Evolutionary conservation across 2,888 invertebrate species (phyloP).

Genomic region (Onchidella celtica): DNA sequence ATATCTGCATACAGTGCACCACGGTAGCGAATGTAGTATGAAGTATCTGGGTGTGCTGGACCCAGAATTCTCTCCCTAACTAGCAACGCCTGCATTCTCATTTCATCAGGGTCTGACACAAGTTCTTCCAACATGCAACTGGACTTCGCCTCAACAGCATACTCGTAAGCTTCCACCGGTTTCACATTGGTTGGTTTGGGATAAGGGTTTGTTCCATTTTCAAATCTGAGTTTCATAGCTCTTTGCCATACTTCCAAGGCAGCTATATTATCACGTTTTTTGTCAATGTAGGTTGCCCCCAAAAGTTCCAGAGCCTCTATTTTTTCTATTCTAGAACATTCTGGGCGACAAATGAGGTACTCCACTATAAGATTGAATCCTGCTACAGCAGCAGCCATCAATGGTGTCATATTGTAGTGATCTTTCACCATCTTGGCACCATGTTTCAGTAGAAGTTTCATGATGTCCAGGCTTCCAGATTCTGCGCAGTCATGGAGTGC

Average conservation of each 20-base stretch:
- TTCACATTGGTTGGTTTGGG: slow-evolving; percentile 87
- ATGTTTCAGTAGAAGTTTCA: slow-evolving; percentile 91
- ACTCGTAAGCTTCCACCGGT: slow-evolving; percentile 93
- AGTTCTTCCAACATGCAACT: slow-evolving; percentile 90
- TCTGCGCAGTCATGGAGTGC: slow-evolving; percentile 99
- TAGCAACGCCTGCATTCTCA: slow-evolving; percentile 93
- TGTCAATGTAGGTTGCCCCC: slow-evolving; percentile 98
- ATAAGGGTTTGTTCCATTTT: slow-evolving; percentile 44
- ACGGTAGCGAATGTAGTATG: slow-evolving; percentile 96
- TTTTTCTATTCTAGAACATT: slow-evolving; percentile 85
- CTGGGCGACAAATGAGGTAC: slow-evolving; percentile 86
- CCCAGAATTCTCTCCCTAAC: slow-evolving; percentile 94
- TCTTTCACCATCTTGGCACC: slow-evolving; percentile 96
- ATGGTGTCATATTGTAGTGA: slow-evolving; percentile 97
- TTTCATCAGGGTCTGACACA: slow-evolving; percentile 95
- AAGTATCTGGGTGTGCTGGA: slow-evolving; percentile 97
- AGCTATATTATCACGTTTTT: slow-evolving; percentile 93
- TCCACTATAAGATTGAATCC: slow-evolving; percentile 96
- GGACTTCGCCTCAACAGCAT: slow-evolving; percentile 90
- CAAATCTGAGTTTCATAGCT: slow-evolving; percentile 86
- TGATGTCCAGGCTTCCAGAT: slow-evolving; percentile 94
- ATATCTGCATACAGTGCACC: slow-evolving; percentile 95
- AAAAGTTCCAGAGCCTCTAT: slow-evolving; percentile 95
- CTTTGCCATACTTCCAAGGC: slow-evolving; percentile 94
- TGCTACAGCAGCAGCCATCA: slow-evolving; percentile 93